Evolutionary conservation across 2,888 invertebrate genomes (phyloP).

Genomic region (Cyrtodaria siliqua): DNA sequence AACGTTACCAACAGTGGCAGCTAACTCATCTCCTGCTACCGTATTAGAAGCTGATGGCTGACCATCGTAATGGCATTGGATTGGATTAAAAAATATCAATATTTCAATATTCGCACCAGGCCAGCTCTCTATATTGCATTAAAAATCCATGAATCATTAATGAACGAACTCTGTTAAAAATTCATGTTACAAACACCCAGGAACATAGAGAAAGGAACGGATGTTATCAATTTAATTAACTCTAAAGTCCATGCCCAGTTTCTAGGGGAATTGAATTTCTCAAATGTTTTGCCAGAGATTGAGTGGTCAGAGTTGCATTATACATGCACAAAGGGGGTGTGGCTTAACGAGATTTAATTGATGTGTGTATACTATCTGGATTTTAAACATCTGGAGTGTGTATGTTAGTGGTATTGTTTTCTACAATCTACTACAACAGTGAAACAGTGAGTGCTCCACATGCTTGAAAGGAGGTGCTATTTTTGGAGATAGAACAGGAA

Average conservation of each 20-base stretch:
- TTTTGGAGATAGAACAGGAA: slow-evolving; percentile 17
- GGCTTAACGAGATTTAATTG: slow-evolving; percentile 58
- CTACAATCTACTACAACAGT: slow-evolving; percentile 13
- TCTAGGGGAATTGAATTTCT: slow-evolving; percentile 33
- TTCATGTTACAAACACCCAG: slow-evolving; percentile 50
- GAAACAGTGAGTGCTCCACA: slow-evolving; percentile 8
- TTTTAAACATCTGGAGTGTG: slow-evolving; percentile 59
- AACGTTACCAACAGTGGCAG: no score
- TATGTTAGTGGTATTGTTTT: slow-evolving; percentile 22
- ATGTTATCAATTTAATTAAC: slow-evolving; percentile 45
- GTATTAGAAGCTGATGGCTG: no score
- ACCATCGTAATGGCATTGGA: slow-evolving; percentile 32
- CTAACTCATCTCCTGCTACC: no score
- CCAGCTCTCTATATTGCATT: slow-evolving; percentile 37
- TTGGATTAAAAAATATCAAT: slow-evolving; percentile 49
- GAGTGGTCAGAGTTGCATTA: slow-evolving; percentile 61
- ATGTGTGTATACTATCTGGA: slow-evolving; percentile 53
- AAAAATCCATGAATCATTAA: slow-evolving; percentile 57
- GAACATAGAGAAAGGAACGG: slow-evolving; percentile 9
- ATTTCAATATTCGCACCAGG: slow-evolving; percentile 36
- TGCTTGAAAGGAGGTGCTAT: slow-evolving; percentile 23
- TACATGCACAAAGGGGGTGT: slow-evolving; percentile 60
- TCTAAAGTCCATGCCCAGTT: slow-evolving; percentile 12
- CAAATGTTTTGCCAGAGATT: slow-evolving; percentile 12
- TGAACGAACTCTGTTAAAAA: slow-evolving; percentile 53